Conservation (phyloP, 2,113 vertebrate species). For the Catharus bicknelli region DNA sequence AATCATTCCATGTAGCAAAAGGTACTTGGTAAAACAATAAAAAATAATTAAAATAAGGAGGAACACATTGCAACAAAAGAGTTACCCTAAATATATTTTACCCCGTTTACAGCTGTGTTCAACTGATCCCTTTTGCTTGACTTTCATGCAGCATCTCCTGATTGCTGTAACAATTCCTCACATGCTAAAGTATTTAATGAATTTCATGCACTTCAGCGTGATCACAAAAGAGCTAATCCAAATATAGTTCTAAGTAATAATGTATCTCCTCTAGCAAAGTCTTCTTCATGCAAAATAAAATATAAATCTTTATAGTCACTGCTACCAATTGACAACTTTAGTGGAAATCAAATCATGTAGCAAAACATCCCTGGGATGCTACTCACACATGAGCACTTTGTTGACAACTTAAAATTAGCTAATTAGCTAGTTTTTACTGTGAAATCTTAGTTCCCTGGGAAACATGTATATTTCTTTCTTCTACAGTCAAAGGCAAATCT, state of each 20-base stretch:
- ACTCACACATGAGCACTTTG: not conserved
- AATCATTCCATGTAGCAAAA: not conserved
- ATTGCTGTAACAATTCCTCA: not conserved
- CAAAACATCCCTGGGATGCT: not conserved
- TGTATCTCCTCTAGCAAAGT: not conserved
- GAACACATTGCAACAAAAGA: not conserved
- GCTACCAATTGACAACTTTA: not conserved
- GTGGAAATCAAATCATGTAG: not conserved
- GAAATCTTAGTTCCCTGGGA: not conserved
- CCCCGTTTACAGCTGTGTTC: not conserved
- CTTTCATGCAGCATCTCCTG: not conserved
- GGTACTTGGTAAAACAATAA: not conserved
- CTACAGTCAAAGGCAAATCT: not conserved
- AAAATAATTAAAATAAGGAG: not conserved
- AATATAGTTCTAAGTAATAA: not conserved
- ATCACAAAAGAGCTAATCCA: not conserved
- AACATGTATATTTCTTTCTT: not conserved
- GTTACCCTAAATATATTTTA: not conserved
- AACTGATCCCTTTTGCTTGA: not conserved
- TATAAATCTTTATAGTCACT: not conserved
- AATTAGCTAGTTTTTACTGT: not conserved
- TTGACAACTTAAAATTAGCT: not conserved
- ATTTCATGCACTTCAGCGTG: not conserved
- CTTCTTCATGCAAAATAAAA: not conserved
- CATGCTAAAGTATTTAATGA: not conserved